These are phyloP conservation scores for Rhopilema esculentum DNA, from an alignment of 30 jellyfish, hydroid and myxozoan genomes.

Conservation along the genomic window DNA sequence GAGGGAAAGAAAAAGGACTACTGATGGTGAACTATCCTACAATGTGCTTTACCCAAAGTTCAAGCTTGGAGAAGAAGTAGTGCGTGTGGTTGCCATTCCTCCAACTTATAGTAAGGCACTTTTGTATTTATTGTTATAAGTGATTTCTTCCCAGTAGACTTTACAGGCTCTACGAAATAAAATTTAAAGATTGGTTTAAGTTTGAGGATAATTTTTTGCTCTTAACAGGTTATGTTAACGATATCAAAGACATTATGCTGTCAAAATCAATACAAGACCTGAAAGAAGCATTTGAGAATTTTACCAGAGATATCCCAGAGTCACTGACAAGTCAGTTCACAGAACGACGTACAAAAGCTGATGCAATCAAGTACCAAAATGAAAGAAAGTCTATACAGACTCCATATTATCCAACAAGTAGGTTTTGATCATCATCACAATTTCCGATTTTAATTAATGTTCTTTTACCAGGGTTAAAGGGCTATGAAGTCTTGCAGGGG, in stretches of 20 bases:
- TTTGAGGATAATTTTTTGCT: neutral
- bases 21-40: conserved; percentile 24
- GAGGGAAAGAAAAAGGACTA: conserved; percentile 17
- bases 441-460: neutral
- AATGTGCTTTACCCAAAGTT: conserved; percentile 48
- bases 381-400: conserved; percentile 17
- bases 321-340: conserved; percentile 22
- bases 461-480: neutral
- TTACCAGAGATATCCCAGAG: conserved; percentile 8
- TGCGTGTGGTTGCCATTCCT: conserved; percentile 18
- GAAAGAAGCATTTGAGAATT: neutral
- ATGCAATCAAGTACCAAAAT: conserved; percentile 4
- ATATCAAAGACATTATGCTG: neutral
- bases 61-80: conserved; percentile 55
- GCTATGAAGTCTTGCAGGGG: conserved; percentile 14
- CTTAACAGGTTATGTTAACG: neutral
- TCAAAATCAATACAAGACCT: conserved; percentile 9
- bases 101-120: conserved; percentile 14
- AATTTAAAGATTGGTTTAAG: neutral
- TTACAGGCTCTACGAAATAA: neutral
- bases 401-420: conserved; percentile 24
- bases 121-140: neutral
- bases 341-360: conserved; percentile 9
- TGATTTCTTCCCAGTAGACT: conserved; percentile 13
- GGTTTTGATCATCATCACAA: conserved; percentile 8